A percentile compares a stretch with the other conserved stretches of the same genome.
Evolutionary conservation across 1,140 invertebrate species (phyloP).

Genomic region (Ctenoplectra terminalis): DNA sequence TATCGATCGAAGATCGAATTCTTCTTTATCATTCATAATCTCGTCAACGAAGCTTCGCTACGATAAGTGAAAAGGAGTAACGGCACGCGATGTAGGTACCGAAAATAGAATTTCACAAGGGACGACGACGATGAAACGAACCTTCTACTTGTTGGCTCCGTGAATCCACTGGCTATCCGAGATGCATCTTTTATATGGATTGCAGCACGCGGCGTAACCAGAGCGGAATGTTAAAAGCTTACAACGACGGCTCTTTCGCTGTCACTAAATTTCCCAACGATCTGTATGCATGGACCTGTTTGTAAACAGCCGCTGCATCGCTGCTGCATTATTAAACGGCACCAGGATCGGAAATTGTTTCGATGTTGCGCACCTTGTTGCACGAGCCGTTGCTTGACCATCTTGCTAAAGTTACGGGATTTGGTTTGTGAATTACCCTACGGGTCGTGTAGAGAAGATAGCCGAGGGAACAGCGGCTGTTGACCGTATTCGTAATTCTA

Average conservation of each 20-base stretch:
- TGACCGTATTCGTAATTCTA: too few relatives aligned
- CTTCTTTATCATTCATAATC: too few relatives aligned
- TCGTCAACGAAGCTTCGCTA: too few relatives aligned
- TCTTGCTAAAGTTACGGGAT: background rate
- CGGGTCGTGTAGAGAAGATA: background rate
- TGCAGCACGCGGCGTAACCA: background rate
- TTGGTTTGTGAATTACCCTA: background rate
- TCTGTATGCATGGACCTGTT: conserved; percentile 23
- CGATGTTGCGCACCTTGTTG: background rate
- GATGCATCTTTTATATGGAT: conserved; percentile 12
- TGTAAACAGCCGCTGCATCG: conserved; percentile 17
- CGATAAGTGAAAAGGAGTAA: too few relatives aligned
- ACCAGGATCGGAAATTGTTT: conserved; percentile 23
- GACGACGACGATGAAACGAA: background rate
- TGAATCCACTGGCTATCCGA: background rate
- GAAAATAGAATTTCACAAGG: background rate
- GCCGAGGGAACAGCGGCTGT: too few relatives aligned
- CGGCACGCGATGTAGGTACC: too few relatives aligned
- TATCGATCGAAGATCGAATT: too few relatives aligned
- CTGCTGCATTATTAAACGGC: conserved; percentile 25
- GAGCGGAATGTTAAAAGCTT: conserved; percentile 31
- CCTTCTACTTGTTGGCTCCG: background rate
- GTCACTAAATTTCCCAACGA: conserved; percentile 20
- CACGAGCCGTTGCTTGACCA: background rate
- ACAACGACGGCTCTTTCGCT: conserved; percentile 2